phyloP scores from a whole-genome alignment of 2,113 vertebrate genomes.

The Xyliphius kryptos region DNA sequence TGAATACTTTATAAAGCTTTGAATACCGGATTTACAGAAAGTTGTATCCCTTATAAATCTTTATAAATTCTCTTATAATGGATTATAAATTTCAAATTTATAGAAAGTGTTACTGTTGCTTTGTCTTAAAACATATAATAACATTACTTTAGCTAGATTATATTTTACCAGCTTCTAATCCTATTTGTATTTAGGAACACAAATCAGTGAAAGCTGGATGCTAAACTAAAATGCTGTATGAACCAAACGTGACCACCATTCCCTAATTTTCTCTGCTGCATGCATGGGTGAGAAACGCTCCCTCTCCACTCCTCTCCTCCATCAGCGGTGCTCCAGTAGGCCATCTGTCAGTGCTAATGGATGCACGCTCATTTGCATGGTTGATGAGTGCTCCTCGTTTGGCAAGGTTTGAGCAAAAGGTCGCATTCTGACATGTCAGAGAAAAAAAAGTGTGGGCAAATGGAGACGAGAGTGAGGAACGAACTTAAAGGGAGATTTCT shows the following conservation, averaged over 20 bases:
- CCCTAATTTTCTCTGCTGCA: slow-evolving; percentile 35
- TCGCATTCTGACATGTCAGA: slow-evolving; percentile 79
- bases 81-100: too few relatives aligned
- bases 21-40: too few relatives aligned
- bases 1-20: too few relatives aligned
- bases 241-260: slow-evolving; percentile 31
- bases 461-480: slow-evolving; percentile 48
- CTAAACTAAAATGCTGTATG: slow-evolving; percentile 10
- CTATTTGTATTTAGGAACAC: too few relatives aligned
- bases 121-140: too few relatives aligned
- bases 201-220: too few relatives aligned
- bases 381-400: slow-evolving; percentile 86
- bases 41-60: too few relatives aligned
- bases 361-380: slow-evolving; percentile 95
- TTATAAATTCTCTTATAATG: too few relatives aligned
- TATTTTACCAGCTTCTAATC: too few relatives aligned
- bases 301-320: slow-evolving; percentile 83
- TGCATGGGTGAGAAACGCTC: slow-evolving; percentile 45
- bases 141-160: too few relatives aligned
- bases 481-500: slow-evolving; percentile 42
- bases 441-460: slow-evolving; percentile 48
- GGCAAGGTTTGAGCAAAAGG: slow-evolving; percentile 86
- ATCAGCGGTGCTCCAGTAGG: slow-evolving; percentile 84
- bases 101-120: too few relatives aligned
- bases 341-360: slow-evolving; percentile 96